Percentiles rank a stretch among this genome's conserved stretches.
Evolutionary conservation across 2,888 invertebrate species (phyloP).

Genomic region (Agrilus cyanescens): DNA sequence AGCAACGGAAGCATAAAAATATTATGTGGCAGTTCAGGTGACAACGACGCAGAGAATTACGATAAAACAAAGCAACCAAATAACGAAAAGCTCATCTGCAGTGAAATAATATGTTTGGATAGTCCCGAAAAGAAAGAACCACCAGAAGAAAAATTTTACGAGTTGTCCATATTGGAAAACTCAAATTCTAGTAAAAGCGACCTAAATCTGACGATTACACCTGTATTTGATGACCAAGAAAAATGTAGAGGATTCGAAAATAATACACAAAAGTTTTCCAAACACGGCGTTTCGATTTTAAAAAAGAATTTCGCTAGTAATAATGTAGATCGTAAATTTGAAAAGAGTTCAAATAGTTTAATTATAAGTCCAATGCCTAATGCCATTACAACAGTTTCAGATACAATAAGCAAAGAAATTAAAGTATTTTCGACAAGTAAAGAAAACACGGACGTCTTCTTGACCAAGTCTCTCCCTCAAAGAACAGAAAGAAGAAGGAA

Average conservation of each 20-base stretch:
- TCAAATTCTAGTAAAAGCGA: constrained; percentile 38
- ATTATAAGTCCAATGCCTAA: constrained; percentile 17
- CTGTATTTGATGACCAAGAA: constrained; percentile 38
- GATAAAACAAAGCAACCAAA: constrained; percentile 35
- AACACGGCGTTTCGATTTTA: constrained; percentile 36
- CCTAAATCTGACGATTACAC: constrained; percentile 41
- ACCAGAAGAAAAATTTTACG: constrained; percentile 27
- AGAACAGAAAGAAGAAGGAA: constrained; percentile 29
- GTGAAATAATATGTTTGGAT: constrained; percentile 39
- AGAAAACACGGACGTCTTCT: background rate
- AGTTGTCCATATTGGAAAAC: constrained; percentile 31
- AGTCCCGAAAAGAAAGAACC: constrained; percentile 19
- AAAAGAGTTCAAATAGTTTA: constrained; percentile 17
- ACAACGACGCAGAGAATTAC: constrained; percentile 24
- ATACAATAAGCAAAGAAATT: constrained; percentile 24
- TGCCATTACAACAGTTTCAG: constrained; percentile 25
- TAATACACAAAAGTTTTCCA: constrained; percentile 34
- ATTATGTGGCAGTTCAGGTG: constrained; percentile 25
- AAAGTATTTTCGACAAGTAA: constrained; percentile 13
- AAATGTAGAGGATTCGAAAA: constrained; percentile 31
- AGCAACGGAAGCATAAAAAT: constrained; percentile 42
- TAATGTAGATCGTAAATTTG: constrained; percentile 14
- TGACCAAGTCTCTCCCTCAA: constrained; percentile 6
- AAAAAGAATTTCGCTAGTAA: constrained; percentile 28
- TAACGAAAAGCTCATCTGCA: constrained; percentile 38